Conservation (phyloP, 2,797 vertebrate genomes). For the Vireo griseus region DNA sequence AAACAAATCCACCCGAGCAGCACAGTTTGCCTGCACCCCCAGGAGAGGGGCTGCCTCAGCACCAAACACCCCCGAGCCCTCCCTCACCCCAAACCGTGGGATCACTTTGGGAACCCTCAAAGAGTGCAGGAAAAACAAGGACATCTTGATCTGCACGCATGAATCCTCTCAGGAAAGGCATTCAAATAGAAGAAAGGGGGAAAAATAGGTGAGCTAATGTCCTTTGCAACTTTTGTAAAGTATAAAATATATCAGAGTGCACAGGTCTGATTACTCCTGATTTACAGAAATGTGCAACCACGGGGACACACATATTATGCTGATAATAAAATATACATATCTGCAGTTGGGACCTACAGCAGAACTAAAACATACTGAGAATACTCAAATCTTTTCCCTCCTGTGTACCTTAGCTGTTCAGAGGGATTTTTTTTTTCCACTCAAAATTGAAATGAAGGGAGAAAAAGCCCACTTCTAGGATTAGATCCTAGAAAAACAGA, state of each 20-base stretch:
- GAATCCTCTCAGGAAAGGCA: not conserved
- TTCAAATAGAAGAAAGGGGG: not conserved
- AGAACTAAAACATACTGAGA: not conserved
- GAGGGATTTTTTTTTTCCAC: not conserved
- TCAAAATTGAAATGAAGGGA: not conserved
- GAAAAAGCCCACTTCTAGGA: not conserved
- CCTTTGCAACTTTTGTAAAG: not conserved
- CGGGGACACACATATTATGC: not conserved
- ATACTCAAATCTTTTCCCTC: not conserved
- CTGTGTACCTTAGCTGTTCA: not conserved
- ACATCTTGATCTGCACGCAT: accelerated
- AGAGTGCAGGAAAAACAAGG: not conserved
- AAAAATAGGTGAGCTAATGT: not conserved
- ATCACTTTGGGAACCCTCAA: not conserved
- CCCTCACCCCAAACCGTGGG: too few species aligned
- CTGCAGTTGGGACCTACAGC: not conserved
- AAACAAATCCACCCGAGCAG: accelerated
- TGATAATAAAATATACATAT: not conserved
- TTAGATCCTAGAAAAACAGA: constrained; percentile 14
- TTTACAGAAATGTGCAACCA: not conserved
- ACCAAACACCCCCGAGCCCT: accelerated
- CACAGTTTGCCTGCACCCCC: accelerated
- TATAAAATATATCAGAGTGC: not conserved
- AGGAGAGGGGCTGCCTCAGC: accelerated
- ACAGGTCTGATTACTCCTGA: not conserved